These are phyloP conservation scores for Stichopus chloronotus DNA, from an alignment of 35 echinoderm and acorn worm genomes.

Conservation along the genomic window DNA sequence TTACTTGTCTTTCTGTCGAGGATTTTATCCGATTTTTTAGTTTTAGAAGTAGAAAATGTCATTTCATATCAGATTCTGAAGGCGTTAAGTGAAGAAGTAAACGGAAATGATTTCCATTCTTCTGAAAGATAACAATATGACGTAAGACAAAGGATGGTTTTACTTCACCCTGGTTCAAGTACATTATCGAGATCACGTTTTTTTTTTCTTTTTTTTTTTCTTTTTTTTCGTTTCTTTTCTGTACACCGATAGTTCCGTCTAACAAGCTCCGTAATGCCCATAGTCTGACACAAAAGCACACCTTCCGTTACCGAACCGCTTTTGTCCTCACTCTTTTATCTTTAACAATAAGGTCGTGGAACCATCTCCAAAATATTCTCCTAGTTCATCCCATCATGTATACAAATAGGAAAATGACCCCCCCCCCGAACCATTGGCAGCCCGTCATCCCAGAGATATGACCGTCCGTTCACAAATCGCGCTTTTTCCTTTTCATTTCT, in stretches of 20 bases:
- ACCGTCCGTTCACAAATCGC: not conserved
- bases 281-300: not conserved
- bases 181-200: not conserved
- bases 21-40: too few species aligned
- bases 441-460: not conserved
- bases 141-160: too few species aligned
- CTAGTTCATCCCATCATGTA: not conserved
- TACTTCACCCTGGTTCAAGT: too few species aligned
- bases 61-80: too few species aligned
- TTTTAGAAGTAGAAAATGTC: too few species aligned
- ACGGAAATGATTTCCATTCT: too few species aligned
- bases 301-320: not conserved
- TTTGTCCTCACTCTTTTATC: not conserved
- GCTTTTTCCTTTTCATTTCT: too few species aligned
- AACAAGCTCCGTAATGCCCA: not conserved
- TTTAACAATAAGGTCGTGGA: not conserved
- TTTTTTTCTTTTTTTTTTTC: not conserved
- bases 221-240: not conserved
- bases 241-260: not conserved
- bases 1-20: too few species aligned
- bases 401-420: not conserved
- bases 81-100: too few species aligned
- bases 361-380: not conserved
- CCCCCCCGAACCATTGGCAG: not conserved
- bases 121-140: too few species aligned